These are phyloP conservation scores for Cotesia congregata DNA, from an alignment of 2,888 invertebrate species.

Conservation along the genomic window DNA sequence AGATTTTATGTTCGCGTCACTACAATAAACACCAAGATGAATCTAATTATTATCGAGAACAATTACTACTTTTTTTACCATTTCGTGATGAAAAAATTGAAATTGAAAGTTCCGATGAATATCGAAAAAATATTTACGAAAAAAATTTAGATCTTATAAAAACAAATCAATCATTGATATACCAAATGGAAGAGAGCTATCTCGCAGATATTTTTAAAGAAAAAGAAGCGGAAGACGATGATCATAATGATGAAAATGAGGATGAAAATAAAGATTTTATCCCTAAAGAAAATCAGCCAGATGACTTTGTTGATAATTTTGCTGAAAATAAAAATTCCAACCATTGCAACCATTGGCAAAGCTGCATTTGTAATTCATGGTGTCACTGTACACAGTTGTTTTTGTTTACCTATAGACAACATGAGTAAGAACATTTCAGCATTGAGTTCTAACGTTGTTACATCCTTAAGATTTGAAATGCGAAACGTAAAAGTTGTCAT, in stretches of 20 bases:
- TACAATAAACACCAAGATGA: constrained; percentile 20
- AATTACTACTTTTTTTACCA: constrained; percentile 23
- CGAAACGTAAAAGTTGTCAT: constrained; percentile 16
- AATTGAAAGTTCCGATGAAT: background rate
- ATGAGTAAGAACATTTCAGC: background rate
- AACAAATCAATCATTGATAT: constrained; percentile 13
- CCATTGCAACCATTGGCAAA: background rate
- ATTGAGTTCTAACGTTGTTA: background rate
- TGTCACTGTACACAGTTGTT: constrained; percentile 15
- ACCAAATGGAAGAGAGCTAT: background rate
- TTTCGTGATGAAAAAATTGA: constrained; percentile 8
- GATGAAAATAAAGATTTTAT: background rate
- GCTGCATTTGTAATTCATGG: constrained; percentile 25
- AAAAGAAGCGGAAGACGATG: constrained; percentile 5
- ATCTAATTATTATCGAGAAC: constrained; percentile 20
- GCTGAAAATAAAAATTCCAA: background rate
- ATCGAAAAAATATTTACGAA: background rate
- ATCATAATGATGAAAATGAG: background rate
- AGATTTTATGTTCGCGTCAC: constrained; percentile 10
- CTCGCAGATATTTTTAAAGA: constrained; percentile 9
- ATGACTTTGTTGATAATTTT: constrained; percentile 5
- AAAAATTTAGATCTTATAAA: background rate
- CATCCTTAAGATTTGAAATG: constrained; percentile 2
- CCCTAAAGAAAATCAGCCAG: background rate
- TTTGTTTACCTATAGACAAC: background rate